Conservation (phyloP, 1,140 invertebrate species). For the Theocolax elegans region DNA sequence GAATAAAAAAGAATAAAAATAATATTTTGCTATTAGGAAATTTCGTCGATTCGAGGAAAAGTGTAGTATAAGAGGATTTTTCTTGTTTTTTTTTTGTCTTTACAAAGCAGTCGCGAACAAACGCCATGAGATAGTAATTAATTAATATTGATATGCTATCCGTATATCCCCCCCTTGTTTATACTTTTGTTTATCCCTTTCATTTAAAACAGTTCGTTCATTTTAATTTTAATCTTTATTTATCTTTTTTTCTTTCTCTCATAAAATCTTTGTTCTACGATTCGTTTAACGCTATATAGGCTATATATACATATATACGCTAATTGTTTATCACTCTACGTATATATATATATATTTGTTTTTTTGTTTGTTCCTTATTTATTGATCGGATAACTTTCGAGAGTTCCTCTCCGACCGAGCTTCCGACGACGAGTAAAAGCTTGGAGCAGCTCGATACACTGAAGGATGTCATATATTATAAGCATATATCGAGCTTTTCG, state of each 20-base stretch:
- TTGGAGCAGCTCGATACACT: background rate
- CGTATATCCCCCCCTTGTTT: background rate
- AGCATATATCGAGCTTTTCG: background rate
- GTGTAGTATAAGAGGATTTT: no score
- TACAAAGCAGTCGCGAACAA: background rate
- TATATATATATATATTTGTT: conserved; percentile 33
- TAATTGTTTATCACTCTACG: conserved; percentile 32
- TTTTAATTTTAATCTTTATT: no score
- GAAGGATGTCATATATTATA: background rate
- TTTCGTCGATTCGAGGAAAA: no score
- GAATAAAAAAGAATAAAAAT: no score
- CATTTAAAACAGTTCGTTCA: no score
- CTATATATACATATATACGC: background rate
- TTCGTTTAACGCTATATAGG: conserved; percentile 18
- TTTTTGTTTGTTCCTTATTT: conserved; percentile 35
- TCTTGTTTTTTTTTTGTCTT: no score
- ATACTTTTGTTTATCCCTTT: conserved; percentile 5
- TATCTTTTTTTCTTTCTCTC: conserved; percentile 1
- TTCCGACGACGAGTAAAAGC: conserved; percentile 44
- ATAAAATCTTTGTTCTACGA: conserved; percentile 28
- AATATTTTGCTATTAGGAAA: no score
- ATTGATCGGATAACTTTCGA: conserved; percentile 57
- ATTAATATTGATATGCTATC: conserved; percentile 39
- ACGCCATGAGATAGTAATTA: background rate
- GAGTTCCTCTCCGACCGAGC: conserved; percentile 43